Evolutionary conservation across 2,113 vertebrate species (phyloP), one percentile per base, ranked within the genome.

Genomic region (Butorides virescens): DNA sequence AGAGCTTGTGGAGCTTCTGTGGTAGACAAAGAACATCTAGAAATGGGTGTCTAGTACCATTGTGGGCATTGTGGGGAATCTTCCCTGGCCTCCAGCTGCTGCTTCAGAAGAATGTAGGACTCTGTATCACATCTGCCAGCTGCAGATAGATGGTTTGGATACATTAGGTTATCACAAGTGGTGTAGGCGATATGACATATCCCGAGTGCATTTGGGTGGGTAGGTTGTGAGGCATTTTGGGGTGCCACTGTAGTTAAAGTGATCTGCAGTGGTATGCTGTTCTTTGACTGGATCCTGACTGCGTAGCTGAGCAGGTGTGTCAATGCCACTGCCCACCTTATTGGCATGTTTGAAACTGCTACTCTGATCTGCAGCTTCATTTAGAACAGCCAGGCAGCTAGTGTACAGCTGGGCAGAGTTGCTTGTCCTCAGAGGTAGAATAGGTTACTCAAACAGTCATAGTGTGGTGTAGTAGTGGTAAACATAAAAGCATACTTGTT

Each of bases 381-480:
- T 20, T 42, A 49, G 61, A 53, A 47, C 47, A 39, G 30, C 23
- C 39, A 70, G 29, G 49, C n/a, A 68, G n/a, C 11, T 23, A n/a
- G 25, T 8, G 20, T 37, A 17, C 15, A 30, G n/a, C 49, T 52
- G 71, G 44, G 13, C 55, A 85, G 53, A 18, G 44, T 3, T 55
- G 47, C 47, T 42, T 63, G 21, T 59, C 36, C 84, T 86, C 72
- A 50, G 67, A 63, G 36, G 11, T 39, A 42, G 18, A n/a, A 26
- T 3, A 71, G 21, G 36, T 34, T 75, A 15, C 46, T 62, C 26
- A 26, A 34, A 30, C 14, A 12, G 34, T 30, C 22, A 9, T 3
- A 46, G 39, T 0, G 0, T 11, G 29, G 26, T n/a, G 26, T 32
- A 19, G 37, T 2, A 42, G 34, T 10, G 16, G 7, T 14, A 78